Percentiles rank a stretch among this genome's conserved stretches.
Evolutionary conservation across 2,113 vertebrate genomes (phyloP).

Genomic region (Gallinago paraguaiae): DNA sequence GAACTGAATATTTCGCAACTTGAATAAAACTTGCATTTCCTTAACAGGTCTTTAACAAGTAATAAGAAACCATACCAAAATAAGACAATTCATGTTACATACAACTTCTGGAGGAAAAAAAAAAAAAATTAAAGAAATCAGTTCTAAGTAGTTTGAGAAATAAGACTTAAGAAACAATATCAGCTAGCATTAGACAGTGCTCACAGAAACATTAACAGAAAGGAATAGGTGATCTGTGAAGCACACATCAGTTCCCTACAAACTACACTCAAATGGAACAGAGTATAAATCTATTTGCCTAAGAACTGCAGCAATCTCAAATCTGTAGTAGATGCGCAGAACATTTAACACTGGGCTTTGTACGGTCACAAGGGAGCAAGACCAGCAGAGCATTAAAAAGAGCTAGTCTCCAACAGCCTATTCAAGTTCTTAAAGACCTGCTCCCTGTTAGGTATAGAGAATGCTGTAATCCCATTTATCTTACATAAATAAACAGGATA

Average conservation of each 20-base stretch:
- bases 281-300: neutral
- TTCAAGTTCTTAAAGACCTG: neutral
- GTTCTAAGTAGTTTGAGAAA: neutral
- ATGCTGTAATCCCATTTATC: neutral
- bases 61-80: neutral
- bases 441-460: neutral
- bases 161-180: neutral
- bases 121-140: neutral
- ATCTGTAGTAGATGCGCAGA: neutral
- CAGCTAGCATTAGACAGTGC: neutral
- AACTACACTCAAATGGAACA: neutral
- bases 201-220: neutral
- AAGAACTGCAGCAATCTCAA: neutral
- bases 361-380: neutral
- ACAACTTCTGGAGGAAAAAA: neutral
- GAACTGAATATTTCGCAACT: neutral
- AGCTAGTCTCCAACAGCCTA: neutral
- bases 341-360: neutral
- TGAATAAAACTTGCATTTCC: neutral
- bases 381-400: neutral
- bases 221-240: neutral
- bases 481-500: constrained; percentile 15
- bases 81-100: neutral
- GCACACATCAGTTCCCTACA: neutral
- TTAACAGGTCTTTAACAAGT: neutral